Evolutionary conservation across 2,113 vertebrate species (phyloP).

Genomic region (Acinonyx jubatus): DNA sequence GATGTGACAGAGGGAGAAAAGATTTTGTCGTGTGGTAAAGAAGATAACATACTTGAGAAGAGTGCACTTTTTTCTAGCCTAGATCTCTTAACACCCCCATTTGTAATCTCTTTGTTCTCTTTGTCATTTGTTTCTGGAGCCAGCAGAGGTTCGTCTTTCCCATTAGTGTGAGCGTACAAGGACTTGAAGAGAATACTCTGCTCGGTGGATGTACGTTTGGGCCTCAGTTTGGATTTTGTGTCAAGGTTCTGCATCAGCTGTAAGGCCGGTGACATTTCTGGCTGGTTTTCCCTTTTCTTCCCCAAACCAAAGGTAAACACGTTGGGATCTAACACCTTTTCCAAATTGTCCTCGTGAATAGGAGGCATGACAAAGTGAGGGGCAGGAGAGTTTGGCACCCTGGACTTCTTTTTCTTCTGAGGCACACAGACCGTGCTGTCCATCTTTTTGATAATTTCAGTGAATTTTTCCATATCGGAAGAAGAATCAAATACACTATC

Average conservation of each 20-base stretch:
- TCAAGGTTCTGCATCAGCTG: slow-evolving; percentile 88
- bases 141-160: slow-evolving; percentile 58
- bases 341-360: slow-evolving; percentile 93
- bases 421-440: slow-evolving; percentile 90
- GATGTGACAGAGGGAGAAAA: slow-evolving; percentile 83
- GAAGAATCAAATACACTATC: slow-evolving; percentile 88
- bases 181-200: slow-evolving; percentile 89
- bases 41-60: slow-evolving; percentile 90
- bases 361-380: slow-evolving; percentile 92
- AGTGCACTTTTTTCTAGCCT: slow-evolving; percentile 93
- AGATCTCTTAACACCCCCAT: slow-evolving; percentile 86
- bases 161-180: slow-evolving; percentile 69
- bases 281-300: slow-evolving; percentile 83
- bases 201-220: slow-evolving; percentile 88
- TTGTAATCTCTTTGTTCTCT: slow-evolving; percentile 72
- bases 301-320: slow-evolving; percentile 93
- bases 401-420: slow-evolving; percentile 89
- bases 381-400: slow-evolving; percentile 86
- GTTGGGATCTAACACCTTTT: slow-evolving; percentile 92
- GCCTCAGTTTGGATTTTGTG: slow-evolving; percentile 81
- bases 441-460: slow-evolving; percentile 93
- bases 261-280: slow-evolving; percentile 87
- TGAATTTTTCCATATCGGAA: slow-evolving; percentile 91
- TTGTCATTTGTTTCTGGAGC: slow-evolving; percentile 77
- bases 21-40: slow-evolving; percentile 83